These are phyloP conservation scores for Apomyelois bistriatella DNA, from an alignment of 2,888 invertebrate genomes.

Conservation along the genomic window DNA sequence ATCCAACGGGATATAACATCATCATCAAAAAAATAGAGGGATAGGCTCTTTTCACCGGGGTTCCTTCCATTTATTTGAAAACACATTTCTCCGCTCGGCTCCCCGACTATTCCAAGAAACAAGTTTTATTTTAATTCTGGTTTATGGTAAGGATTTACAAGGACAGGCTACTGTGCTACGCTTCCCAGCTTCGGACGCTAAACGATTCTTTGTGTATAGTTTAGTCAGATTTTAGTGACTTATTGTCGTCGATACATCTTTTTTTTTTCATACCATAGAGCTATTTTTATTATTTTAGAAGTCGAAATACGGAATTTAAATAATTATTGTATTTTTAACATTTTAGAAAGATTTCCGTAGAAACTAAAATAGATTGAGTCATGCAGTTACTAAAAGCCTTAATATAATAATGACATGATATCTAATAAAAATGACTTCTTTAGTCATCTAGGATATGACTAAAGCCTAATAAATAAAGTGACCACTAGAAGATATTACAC, in stretches of 20 bases:
- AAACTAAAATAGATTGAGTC: too few relatives aligned
- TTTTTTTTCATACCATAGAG: background rate
- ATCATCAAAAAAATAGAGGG: too few relatives aligned
- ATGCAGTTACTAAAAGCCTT: too few relatives aligned
- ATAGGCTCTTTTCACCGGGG: too few relatives aligned
- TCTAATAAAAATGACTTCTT: too few relatives aligned
- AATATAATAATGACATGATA: too few relatives aligned
- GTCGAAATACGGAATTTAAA: background rate
- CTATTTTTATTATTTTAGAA: background rate
- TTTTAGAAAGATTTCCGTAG: too few relatives aligned
- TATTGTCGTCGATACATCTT: background rate
- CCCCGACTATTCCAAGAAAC: conserved; percentile 13
- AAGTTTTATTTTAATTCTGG: conserved; percentile 47
- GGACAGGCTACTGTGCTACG: conserved; percentile 60
- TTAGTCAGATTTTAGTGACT: conserved; percentile 17
- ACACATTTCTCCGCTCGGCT: background rate
- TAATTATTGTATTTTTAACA: too few relatives aligned
- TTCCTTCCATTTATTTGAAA: background rate
- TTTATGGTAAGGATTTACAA: conserved; percentile 43
- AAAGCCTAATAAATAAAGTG: too few relatives aligned
- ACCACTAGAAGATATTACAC: too few relatives aligned
- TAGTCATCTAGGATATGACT: too few relatives aligned
- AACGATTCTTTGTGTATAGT: conserved; percentile 50
- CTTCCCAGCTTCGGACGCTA: conserved; percentile 52
- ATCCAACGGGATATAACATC: too few relatives aligned